These are phyloP conservation scores for Nycticebus coucang DNA, from an alignment of 2,113 vertebrate species.

Conservation along the genomic window DNA sequence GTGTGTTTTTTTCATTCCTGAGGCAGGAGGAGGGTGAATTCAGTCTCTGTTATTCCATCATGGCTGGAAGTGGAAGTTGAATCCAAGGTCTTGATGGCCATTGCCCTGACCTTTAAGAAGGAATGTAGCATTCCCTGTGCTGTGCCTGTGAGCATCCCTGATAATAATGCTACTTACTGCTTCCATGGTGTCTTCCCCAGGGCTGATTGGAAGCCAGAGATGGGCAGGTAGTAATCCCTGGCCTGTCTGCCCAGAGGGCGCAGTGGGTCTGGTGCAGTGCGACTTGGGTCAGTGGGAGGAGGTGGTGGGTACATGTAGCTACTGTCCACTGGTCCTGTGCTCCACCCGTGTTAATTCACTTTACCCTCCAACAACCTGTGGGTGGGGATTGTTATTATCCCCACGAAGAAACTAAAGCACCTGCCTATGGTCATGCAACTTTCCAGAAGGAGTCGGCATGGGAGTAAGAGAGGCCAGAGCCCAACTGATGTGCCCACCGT, in stretches of 20 bases:
- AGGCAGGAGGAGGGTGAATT: neutral
- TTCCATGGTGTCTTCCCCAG: neutral
- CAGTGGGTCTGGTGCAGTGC: neutral
- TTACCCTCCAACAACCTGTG: neutral
- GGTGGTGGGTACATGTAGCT: neutral
- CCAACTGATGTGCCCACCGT: neutral
- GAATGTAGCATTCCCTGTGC: neutral
- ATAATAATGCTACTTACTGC: rapidly evolving
- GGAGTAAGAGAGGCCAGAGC: neutral
- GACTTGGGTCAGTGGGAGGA: rapidly evolving
- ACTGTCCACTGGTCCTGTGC: rapidly evolving
- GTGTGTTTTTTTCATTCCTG: neutral
- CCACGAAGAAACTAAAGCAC: neutral
- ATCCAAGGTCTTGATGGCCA: neutral
- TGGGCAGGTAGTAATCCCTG: rapidly evolving
- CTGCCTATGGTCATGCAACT: neutral
- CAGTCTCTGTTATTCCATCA: neutral
- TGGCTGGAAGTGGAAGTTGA: neutral
- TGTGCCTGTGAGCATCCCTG: neutral
- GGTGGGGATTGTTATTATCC: neutral
- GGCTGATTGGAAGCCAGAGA: neutral
- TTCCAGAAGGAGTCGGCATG: neutral
- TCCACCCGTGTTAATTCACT: neutral
- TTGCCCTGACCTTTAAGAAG: neutral
- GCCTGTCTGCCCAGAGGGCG: neutral